phyloP scores from a whole-genome alignment of 1,140 invertebrate species.

The Gonatopus flavifemur region DNA sequence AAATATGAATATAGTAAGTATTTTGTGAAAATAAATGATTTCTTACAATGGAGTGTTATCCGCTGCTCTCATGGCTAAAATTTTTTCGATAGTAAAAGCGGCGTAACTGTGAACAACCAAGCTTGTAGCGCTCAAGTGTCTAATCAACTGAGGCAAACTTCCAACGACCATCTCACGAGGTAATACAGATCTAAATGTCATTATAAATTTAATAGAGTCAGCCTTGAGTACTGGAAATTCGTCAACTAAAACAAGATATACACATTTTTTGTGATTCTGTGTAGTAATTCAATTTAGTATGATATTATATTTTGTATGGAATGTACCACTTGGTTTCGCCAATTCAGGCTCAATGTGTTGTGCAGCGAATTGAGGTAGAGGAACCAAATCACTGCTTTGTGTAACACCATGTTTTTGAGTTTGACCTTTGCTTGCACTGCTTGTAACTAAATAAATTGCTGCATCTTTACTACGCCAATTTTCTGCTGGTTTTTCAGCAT shows the following conservation, averaged over 20 bases:
- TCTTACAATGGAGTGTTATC: slow-evolving; percentile 62
- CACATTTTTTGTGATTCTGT: slow-evolving; percentile 4
- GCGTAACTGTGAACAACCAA: slow-evolving; percentile 94
- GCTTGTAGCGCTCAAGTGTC: slow-evolving; percentile 72
- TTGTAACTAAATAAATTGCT: slow-evolving; percentile 94
- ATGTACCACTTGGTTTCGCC: slow-evolving; percentile 69
- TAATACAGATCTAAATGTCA: slow-evolving; percentile 91
- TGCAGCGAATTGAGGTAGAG: slow-evolving; percentile 83
- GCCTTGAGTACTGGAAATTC: slow-evolving; percentile 90
- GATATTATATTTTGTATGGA: too few relatives aligned
- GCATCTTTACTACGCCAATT: slow-evolving; percentile 96
- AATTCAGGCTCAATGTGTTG: slow-evolving; percentile 86
- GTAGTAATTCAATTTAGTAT: background rate
- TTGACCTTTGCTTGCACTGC: slow-evolving; percentile 86
- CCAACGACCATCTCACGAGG: slow-evolving; percentile 75
- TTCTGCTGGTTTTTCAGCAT: slow-evolving; percentile 70
- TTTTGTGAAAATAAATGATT: background rate
- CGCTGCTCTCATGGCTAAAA: slow-evolving; percentile 72
- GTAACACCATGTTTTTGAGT: slow-evolving; percentile 92
- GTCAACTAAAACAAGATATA: slow-evolving; percentile 67
- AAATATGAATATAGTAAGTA: slow-evolving; percentile 7
- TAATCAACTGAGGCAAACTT: slow-evolving; percentile 75
- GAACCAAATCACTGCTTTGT: slow-evolving; percentile 85
- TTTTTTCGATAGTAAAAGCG: slow-evolving; percentile 87
- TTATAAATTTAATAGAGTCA: slow-evolving; percentile 93